Conservation (phyloP, 2,113 vertebrate species). For the Panthera tigris region DNA sequence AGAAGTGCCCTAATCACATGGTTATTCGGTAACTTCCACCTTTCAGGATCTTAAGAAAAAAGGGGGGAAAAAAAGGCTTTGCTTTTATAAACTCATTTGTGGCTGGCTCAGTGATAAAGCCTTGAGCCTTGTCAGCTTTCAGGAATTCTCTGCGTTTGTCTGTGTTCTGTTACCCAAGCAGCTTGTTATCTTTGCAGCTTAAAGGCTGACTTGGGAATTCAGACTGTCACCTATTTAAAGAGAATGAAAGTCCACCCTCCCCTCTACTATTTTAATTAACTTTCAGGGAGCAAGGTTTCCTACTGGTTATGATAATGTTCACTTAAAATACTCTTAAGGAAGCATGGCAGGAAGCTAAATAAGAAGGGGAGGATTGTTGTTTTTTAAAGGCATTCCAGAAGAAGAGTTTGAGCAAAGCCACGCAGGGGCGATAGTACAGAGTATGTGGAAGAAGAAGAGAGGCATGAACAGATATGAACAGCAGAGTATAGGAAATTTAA, state of each 20-base stretch:
- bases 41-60: neutral
- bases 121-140: constrained; percentile 85
- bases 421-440: neutral
- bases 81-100: constrained; percentile 26
- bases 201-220: constrained; percentile 83
- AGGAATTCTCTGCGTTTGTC: constrained; percentile 91
- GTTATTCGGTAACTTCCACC: neutral
- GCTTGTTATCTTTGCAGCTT: constrained; percentile 87
- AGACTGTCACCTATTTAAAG: constrained; percentile 90
- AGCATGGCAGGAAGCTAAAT: constrained; percentile 22
- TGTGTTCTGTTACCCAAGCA: constrained; percentile 89
- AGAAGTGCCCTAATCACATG: neutral
- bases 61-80: neutral
- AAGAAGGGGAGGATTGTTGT: neutral
- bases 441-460: neutral
- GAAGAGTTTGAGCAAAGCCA: neutral
- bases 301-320: constrained; percentile 25
- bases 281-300: constrained; percentile 55
- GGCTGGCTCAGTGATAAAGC: constrained; percentile 76
- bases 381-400: constrained; percentile 2
- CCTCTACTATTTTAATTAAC: constrained; percentile 80
- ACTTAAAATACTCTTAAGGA: constrained; percentile 57
- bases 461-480: neutral
- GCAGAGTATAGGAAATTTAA: neutral
- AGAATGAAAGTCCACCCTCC: constrained; percentile 82